Conservation (phyloP, 2,888 invertebrate genomes). For the Acleris sparsana region DNA sequence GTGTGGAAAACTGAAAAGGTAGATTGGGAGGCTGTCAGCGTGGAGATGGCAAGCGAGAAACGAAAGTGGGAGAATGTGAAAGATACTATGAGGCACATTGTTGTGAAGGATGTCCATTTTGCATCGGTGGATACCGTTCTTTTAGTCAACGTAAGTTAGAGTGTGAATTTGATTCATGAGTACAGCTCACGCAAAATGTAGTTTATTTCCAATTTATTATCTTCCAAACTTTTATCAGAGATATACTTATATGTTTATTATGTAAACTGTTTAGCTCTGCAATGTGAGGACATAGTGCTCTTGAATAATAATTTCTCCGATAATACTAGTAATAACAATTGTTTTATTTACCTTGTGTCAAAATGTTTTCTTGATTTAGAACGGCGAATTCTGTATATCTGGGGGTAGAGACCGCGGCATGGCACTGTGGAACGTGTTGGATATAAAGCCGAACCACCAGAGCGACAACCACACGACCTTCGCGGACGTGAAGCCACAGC, state of each 20-base stretch:
- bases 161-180: background rate
- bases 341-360: background rate
- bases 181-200: too few species aligned
- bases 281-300: too few species aligned
- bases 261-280: too few species aligned
- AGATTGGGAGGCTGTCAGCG: conserved; percentile 84
- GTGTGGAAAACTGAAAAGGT: conserved; percentile 67
- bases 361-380: conserved; percentile 52
- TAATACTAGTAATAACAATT: too few species aligned
- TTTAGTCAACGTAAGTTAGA: conserved; percentile 78
- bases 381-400: conserved; percentile 79
- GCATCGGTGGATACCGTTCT: conserved; percentile 84
- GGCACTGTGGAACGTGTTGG: conserved; percentile 77
- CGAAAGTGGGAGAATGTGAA: conserved; percentile 80
- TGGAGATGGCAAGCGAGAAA: conserved; percentile 83
- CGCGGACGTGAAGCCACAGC: conserved; percentile 58
- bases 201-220: too few species aligned
- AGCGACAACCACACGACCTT: conserved; percentile 53
- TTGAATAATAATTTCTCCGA: too few species aligned
- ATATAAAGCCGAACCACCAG: conserved; percentile 55
- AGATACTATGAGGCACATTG: conserved; percentile 73
- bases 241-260: too few species aligned
- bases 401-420: conserved; percentile 84
- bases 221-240: too few species aligned
- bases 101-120: conserved; percentile 80